A percentile compares a stretch with the other conserved stretches of the same genome.
phyloP scores from a whole-genome alignment of 2,888 invertebrate genomes.

The Mythimna lalbum region DNA sequence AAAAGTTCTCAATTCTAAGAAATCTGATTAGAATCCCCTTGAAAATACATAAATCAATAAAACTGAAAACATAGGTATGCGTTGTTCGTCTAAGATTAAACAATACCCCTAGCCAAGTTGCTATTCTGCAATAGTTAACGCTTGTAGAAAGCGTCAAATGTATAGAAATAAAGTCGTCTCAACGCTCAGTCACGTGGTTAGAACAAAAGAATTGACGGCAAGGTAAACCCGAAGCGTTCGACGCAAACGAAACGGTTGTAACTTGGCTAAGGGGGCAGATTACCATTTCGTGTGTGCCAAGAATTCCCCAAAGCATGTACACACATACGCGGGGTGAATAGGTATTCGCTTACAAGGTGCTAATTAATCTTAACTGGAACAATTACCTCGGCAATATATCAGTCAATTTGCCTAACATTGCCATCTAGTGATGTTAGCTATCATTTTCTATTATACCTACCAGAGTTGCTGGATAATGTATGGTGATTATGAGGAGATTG shows the following conservation, averaged over 20 bases:
- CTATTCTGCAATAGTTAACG: no score
- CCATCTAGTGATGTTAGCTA: conserved; percentile 2
- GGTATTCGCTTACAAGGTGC: conserved; percentile 28
- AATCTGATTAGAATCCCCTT: not conserved
- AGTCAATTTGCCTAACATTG: conserved; percentile 46
- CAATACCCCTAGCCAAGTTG: no score
- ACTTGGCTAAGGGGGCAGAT: no score
- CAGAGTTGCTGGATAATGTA: conserved; percentile 9
- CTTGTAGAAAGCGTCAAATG: no score
- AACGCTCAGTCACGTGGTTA: no score
- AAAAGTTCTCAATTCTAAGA: not conserved
- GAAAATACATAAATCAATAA: not conserved
- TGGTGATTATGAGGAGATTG: conserved; percentile 16
- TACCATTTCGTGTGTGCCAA: not conserved
- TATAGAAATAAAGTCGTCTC: no score
- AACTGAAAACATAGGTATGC: not conserved
- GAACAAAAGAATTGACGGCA: no score
- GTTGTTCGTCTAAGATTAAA: not conserved
- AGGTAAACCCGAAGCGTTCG: no score
- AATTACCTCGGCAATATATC: conserved; percentile 41
- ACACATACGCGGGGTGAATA: conserved; percentile 1
- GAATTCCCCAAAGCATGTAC: conserved; percentile 26
- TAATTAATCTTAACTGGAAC: conserved; percentile 47
- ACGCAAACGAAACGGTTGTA: no score
- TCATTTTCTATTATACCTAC: conserved; percentile 31